A percentile compares a stretch with the other conserved stretches of the same genome.
Conservation (phyloP, 2,113 vertebrate species). For the Parus major region DNA sequence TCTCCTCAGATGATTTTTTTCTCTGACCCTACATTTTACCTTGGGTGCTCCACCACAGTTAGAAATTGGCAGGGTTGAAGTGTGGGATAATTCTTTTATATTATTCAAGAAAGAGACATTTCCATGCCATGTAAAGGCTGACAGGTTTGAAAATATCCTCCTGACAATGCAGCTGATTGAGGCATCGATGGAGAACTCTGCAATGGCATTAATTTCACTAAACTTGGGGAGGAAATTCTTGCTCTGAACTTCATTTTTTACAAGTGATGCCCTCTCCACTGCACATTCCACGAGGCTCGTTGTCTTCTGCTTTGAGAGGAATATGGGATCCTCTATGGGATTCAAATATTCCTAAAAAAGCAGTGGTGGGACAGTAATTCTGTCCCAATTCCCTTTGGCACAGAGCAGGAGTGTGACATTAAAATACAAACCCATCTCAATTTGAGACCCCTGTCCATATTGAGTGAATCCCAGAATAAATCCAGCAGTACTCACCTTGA, state of each 20-base stretch:
- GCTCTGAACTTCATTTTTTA: background rate
- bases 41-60: background rate
- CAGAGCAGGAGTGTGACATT: background rate
- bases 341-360: background rate
- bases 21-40: background rate
- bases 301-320: background rate
- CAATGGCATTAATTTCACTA: background rate
- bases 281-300: rapidly evolving
- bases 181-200: background rate
- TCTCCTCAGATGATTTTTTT: background rate
- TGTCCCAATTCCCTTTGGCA: background rate
- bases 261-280: no score
- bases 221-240: background rate
- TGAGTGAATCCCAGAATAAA: background rate
- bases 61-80: background rate
- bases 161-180: background rate
- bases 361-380: background rate
- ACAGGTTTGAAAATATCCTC: background rate
- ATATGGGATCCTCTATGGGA: background rate
- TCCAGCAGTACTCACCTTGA: slow-evolving; percentile 80
- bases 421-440: background rate
- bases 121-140: background rate
- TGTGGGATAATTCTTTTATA: background rate
- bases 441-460: no score
- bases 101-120: background rate